Evolutionary conservation across 2,113 vertebrate genomes (phyloP), one percentile per base, ranked within the genome.

Genomic region (Datnioides undecimradiatus): DNA sequence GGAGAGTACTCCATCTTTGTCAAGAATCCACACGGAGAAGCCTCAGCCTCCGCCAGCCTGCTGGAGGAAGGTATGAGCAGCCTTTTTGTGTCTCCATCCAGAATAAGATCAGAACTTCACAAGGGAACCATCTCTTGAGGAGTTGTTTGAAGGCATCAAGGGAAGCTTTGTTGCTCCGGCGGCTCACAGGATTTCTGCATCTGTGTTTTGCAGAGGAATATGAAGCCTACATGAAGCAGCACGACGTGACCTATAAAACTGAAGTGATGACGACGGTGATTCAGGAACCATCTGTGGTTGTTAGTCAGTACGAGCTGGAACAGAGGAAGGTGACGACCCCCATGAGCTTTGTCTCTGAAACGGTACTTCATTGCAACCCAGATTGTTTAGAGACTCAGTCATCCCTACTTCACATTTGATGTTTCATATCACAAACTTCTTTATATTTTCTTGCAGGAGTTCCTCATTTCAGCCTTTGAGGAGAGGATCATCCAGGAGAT

Each of bases 401-500:
- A 40, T 40, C 2, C 16, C 5, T 9, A 8, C 34, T 34, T 64
- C 5, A 5, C 38, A 19, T 54, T 23, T 23, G 6, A 60, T 23
- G 13, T 33, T 31, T 23, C 45, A 45, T 13, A 6, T 8, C 46
- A 5, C 21, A 41, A 16, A 52, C 17, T 43, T 33, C n/a, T n/a
- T n/a, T n/a, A n/a, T n/a, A n/a, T n/a, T n/a, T 66, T 63, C 25
- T 65, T 80, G 34, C 52, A 99, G 98, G 98, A 99, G 92, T 97
- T 97, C 83, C 95, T 96, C 23, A 96, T 98, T 86, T 98, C 98
- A 82, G 96, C 97, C 57, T 98, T 99, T 71, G 98, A 99, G 86
- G 96, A 98, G 91, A 95, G 96, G 83, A 96, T 99, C 87, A 99
- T 99, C 84, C 97, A 96, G 84, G 97, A 99, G 94, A 97, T 99